Evolutionary conservation across 2,113 vertebrate species (phyloP), one percentile per base, ranked within the genome.

Genomic region (Aldabrachelys gigantea): DNA sequence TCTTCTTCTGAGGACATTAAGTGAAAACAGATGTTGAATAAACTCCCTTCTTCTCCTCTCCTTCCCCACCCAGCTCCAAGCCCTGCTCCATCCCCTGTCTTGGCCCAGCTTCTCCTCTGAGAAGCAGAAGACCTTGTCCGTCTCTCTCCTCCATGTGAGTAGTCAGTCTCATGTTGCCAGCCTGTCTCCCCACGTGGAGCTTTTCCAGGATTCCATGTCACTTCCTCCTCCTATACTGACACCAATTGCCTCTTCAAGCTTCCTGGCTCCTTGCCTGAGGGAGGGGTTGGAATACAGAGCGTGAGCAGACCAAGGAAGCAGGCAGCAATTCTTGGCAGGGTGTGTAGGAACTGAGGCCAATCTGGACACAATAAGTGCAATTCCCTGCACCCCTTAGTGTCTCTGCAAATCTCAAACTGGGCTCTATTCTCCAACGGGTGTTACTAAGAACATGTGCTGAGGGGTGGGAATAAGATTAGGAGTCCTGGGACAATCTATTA

Each of bases 381-480:
- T 72, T 38, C 35, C 65, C 19, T 72, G 17, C n/a, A 72, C 65
- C 65, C 53, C 93, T 85, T 22, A 2, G 1, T 29, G 1, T 84
- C 49, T 44, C 89, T 5, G 0, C 57, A n/a, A 8, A 3, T 8
- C 38, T 17, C 75, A 9, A 5, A 1, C 29, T 72, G 35, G 57
- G 4, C 16, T 4, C 29, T 87, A 27, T 5, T 1, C 62, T 31
- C 41, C 13, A 21, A 2, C 14, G 54, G 25, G 44, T 0, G 5
- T 29, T 3, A 27, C 21, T 75, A 54, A 52, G 57, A 65, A 57
- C 25, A 1, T 2, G 17, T 44, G 79, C 12, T 62, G n/a, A 83
- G 14, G 17, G 47, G 29, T 0, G 1, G 47, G 0, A 10, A 78
- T 82, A 52, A 10, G 69, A 14, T 10, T 17, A 4, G 16, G 24